phyloP scores from a whole-genome alignment of 2,888 invertebrate genomes.

The Neuroscelio doddi region DNA sequence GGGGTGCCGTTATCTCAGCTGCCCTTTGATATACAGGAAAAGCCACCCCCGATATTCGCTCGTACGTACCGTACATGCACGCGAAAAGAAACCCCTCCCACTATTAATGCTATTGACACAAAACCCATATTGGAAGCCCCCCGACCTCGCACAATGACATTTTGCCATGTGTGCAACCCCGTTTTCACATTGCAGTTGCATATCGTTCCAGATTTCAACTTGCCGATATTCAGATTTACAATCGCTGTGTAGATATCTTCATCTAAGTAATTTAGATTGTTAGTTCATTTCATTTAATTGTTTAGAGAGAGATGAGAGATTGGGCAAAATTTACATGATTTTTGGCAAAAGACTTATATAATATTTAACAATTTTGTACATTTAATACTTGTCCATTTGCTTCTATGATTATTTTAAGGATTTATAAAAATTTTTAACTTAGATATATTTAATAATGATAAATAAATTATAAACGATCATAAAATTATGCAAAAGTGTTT shows the following conservation, averaged over 20 bases:
- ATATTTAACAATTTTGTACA: too few species aligned
- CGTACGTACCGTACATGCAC: constrained; percentile 39
- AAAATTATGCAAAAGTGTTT: too few species aligned
- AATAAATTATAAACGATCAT: too few species aligned
- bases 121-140: constrained; percentile 58
- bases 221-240: background rate
- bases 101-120: constrained; percentile 66
- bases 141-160: constrained; percentile 53
- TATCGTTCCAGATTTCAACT: background rate
- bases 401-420: too few species aligned
- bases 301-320: too few species aligned
- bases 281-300: too few species aligned
- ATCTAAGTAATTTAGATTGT: background rate
- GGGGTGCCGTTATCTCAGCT: constrained; percentile 64
- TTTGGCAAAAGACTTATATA: too few species aligned
- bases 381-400: too few species aligned
- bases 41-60: constrained; percentile 63
- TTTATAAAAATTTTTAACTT: too few species aligned
- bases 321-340: too few species aligned
- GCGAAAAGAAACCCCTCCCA: constrained; percentile 61
- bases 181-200: constrained; percentile 1
- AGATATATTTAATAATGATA: too few species aligned
- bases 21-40: constrained; percentile 57
- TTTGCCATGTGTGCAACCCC: constrained; percentile 48
- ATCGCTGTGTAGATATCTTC: constrained; percentile 4